Evolutionary conservation across 2,113 vertebrate genomes (phyloP), one percentile per base, ranked within the genome.

Genomic region (Bettongia penicillata): DNA sequence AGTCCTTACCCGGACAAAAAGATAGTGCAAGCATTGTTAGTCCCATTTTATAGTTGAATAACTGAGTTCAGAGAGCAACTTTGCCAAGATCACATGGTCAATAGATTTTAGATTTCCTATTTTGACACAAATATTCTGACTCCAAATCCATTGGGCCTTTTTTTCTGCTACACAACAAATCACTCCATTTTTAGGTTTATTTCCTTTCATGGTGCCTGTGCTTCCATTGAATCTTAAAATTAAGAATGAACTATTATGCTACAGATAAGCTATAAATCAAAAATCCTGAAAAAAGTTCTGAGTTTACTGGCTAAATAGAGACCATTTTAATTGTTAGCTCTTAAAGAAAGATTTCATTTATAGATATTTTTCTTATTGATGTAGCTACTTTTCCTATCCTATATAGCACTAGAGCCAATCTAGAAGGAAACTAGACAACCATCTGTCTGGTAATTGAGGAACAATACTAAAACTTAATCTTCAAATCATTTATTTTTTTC

Each of bases 171-270:
- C 68, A 43, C 14, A 84, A 84, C 43, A 84, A 94, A 90, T 96
- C 93, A 91, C 94, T 96, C 94, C 93, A n/a, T 95, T 93, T 84
- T 94, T 92, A 97, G 95, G 91, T 97, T 95, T 94, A 93, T 77
- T 97, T 95, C 51, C 95, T 97, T 97, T 96, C 57, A 90, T 95
- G 93, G 51, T 94, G 91, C 49, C 94, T 96, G 16, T n/a, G 93
- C 95, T 68, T 50, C 93, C 22, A 43, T 95, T 92, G 48, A 97
- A 97, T 37, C 93, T 95, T 91, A 96, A 97, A 94, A 91, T 84
- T 93, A 52, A 97, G 84, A 91, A 90, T 57, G 90, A 89, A 53
- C 49, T 91, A 55, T 93, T 47, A 93, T 91, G 43, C 93, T 55
- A 26, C 37, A 94, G 53, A 55, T 50, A 91, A 95, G 51, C 23